phyloP scores from a whole-genome alignment of 1,140 invertebrate species.

The Lethrus apterus region DNA sequence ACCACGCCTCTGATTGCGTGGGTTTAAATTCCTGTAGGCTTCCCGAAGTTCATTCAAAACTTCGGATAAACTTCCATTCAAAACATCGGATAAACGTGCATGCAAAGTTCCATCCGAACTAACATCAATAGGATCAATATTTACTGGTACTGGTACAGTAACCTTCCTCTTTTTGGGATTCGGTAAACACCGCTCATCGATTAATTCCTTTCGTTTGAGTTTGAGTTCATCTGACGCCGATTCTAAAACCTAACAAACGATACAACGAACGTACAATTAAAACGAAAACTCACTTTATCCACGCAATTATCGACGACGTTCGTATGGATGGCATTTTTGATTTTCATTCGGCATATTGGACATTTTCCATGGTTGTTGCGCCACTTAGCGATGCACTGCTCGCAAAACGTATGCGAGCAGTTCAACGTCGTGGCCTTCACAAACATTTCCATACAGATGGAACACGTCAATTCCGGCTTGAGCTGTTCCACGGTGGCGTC shows the following conservation, averaged over 20 bases:
- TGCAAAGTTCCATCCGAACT: no score
- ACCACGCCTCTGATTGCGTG: no score
- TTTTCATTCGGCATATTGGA: slow-evolving; percentile 56
- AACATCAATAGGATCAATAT: no score
- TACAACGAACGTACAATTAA: no score
- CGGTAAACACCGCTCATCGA: not conserved
- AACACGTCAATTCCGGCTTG: slow-evolving; percentile 69
- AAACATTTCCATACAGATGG: slow-evolving; percentile 72
- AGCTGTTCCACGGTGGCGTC: slow-evolving; percentile 47
- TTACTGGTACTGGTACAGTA: no score
- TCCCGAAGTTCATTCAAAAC: no score
- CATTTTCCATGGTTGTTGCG: slow-evolving; percentile 63
- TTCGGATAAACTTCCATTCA: no score
- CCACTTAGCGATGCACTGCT: slow-evolving; percentile 66
- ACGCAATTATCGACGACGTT: slow-evolving; percentile 33
- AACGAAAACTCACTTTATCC: no score
- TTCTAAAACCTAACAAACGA: slow-evolving; percentile 4
- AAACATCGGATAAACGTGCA: no score
- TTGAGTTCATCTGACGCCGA: slow-evolving; percentile 3
- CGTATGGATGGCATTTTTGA: slow-evolving; percentile 23
- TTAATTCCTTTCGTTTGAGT: not conserved
- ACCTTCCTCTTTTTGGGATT: no score
- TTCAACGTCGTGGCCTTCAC: slow-evolving; percentile 60
- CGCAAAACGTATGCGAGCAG: slow-evolving; percentile 74
- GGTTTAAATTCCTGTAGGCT: no score